Conservation (phyloP, 2,113 vertebrate species). For the Pampusana beccarii region DNA sequence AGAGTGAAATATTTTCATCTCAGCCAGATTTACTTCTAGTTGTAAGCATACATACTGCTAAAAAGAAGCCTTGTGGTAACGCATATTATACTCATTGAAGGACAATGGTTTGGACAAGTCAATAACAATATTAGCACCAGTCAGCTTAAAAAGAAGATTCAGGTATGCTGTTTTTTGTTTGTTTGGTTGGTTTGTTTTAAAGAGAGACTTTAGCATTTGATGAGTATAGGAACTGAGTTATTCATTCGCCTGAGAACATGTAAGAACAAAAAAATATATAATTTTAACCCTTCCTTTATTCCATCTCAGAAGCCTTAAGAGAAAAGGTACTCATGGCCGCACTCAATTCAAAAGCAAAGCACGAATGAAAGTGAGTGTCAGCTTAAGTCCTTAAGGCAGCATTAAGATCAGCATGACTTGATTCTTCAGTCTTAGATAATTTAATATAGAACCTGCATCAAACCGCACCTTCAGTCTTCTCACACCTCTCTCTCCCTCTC, state of each 20-base stretch:
- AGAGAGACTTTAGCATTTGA: not conserved
- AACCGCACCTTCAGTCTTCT: not conserved
- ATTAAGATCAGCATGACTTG: not conserved
- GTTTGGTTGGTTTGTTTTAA: not conserved
- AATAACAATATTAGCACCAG: not conserved
- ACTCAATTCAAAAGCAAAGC: not conserved
- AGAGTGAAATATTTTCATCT: slow-evolving; percentile 5
- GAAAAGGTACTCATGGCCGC: not conserved
- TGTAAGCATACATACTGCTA: not conserved
- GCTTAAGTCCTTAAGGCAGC: not conserved
- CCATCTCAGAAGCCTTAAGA: not conserved
- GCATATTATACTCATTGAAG: not conserved
- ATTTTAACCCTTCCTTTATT: not conserved
- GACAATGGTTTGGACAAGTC: not conserved
- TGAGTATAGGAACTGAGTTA: not conserved
- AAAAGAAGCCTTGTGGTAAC: not conserved
- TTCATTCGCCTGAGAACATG: not conserved
- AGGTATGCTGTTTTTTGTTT: not conserved
- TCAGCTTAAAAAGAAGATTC: slow-evolving; percentile 4
- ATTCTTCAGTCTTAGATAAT: not conserved
- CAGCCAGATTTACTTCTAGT: not conserved
- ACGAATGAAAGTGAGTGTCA: not conserved
- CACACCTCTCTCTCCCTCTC: not conserved
- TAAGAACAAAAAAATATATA: not conserved
- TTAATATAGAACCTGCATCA: not conserved